Evolutionary conservation across 2,888 invertebrate species (phyloP).

Genomic region (Drosophila stalkeri): DNA sequence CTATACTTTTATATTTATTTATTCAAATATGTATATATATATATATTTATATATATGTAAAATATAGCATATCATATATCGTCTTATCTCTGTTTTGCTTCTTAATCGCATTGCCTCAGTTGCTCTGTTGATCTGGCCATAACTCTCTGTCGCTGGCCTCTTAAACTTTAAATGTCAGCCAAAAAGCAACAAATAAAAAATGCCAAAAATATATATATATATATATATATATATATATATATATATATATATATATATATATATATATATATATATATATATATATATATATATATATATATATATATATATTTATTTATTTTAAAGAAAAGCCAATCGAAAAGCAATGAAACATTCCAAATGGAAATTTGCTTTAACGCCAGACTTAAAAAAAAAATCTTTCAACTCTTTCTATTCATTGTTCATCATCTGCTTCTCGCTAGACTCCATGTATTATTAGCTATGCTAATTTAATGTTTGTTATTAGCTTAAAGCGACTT

Average conservation of each 20-base stretch:
- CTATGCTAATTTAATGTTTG: slow-evolving; percentile 18
- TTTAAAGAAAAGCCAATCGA: background rate
- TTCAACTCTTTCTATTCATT: slow-evolving; percentile 20
- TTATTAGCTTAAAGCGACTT: background rate
- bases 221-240: background rate
- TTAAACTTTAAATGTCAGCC: slow-evolving; percentile 81
- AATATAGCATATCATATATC: background rate
- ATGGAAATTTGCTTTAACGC: slow-evolving; percentile 29
- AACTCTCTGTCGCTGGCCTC: slow-evolving; percentile 63
- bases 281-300: background rate
- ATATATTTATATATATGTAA: background rate
- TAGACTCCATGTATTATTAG: background rate
- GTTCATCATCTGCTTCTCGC: background rate
- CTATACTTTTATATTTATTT: background rate
- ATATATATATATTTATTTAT: background rate
- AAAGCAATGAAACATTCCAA: slow-evolving; percentile 31
- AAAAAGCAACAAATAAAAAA: slow-evolving; percentile 27
- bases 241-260: background rate
- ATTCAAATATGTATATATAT: background rate
- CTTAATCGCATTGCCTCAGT: slow-evolving; percentile 5
- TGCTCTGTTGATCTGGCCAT: slow-evolving; percentile 34
- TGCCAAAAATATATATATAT: slow-evolving; percentile 6
- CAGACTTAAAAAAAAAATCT: slow-evolving; percentile 28
- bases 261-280: background rate
- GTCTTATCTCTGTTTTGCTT: slow-evolving; percentile 2